Base-by-base conservation (phyloP, 2,113 vertebrate species). In the Peromyscus polionotus region DNA sequence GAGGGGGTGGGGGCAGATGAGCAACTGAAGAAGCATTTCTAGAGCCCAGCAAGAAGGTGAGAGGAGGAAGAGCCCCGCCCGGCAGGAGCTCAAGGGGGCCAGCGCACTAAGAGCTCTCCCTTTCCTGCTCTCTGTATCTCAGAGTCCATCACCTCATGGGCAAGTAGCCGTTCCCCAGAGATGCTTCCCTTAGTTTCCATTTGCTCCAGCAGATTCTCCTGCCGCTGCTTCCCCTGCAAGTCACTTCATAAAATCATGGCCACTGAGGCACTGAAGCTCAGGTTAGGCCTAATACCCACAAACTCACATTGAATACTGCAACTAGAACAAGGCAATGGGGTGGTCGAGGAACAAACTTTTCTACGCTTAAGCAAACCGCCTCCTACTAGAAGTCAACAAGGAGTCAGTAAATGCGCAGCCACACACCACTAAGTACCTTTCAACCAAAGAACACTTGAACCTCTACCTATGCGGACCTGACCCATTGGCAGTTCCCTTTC, bases 311-410 rank as follows among this genome's bases (percentile, higher is more conserved):
- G 72, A 95, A 96, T 81, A 93, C 26, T 79, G 86, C 54, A 85
- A 80, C 39, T 22, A 59, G 31, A 7, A 61, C 54, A 57, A 65
- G 51, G 65, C 45, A 57, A 61, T 22, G 1, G 12, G 19, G 31
- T 31, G 75, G 80, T 70, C 39, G 59, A 6, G 16, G 19, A 63
- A 83, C 39, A 65, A 51, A 10, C 33, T 65, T 65, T 86, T 33
- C 89, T 83, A 59, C 90, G 90, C 68, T 73, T 72, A 93, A 81
- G 28, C 84, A 93, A 73, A 94, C 81, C 63, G 92, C 45, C 61
- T 57, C 42, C 90, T 65, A 61, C 42, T 72, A 59, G 36, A 39
- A 45, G 17, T 17, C 31, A 42, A 76, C 45, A 39, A 54, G 28
- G n/a, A 51, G 28, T 61, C 87, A 92, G 87, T 87, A 88, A 75